phyloP scores from a whole-genome alignment of 2,888 invertebrate species.

The Cryptosula pallasiana region DNA sequence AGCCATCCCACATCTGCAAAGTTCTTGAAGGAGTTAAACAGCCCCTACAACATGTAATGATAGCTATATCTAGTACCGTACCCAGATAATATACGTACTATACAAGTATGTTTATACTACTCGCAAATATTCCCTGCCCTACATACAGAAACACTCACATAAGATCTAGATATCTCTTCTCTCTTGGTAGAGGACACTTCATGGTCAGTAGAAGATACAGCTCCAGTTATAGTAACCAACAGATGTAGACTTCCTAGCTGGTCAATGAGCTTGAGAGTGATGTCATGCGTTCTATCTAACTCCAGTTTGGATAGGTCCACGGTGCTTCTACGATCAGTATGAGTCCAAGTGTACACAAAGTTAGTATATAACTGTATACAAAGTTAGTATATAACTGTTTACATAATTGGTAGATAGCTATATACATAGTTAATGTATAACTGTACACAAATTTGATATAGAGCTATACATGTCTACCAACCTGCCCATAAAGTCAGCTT shows the following conservation, averaged over 20 bases:
- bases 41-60: constrained; percentile 57
- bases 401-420: too few relatives aligned
- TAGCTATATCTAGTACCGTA: too few relatives aligned
- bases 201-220: constrained; percentile 71
- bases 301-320: constrained; percentile 79
- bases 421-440: too few relatives aligned
- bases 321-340: constrained; percentile 65
- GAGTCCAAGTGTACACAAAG: too few relatives aligned
- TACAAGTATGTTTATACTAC: neutral
- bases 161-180: constrained; percentile 62
- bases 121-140: neutral
- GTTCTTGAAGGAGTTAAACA: constrained; percentile 67
- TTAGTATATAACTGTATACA: too few relatives aligned
- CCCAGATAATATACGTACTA: too few relatives aligned
- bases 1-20: constrained; percentile 85
- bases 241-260: constrained; percentile 76
- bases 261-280: constrained; percentile 85
- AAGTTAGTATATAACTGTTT: too few relatives aligned
- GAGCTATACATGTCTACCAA: too few relatives aligned
- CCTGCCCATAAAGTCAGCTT: constrained; percentile 82
- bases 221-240: constrained; percentile 88
- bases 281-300: constrained; percentile 82
- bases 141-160: constrained; percentile 59
- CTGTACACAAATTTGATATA: too few relatives aligned
- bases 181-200: constrained; percentile 76